Percentiles rank a stretch among this genome's conserved stretches.
Evolutionary conservation across 2,797 vertebrate species (phyloP).

Genomic region (Pterois miles): DNA sequence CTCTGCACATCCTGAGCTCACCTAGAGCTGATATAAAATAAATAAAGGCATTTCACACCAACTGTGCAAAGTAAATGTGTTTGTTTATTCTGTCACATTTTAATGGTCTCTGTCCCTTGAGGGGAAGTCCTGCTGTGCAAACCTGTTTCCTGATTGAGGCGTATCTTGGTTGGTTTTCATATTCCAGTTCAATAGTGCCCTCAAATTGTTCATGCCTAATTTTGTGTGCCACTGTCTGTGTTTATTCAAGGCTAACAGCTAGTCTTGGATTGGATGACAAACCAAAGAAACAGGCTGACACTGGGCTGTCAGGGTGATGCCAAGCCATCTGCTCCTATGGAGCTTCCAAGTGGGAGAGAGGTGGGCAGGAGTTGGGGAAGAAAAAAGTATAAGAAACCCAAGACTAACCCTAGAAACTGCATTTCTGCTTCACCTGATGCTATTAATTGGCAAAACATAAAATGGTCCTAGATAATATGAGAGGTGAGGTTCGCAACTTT

Average conservation of each 20-base stretch:
- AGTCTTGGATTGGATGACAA: slow-evolving; percentile 73
- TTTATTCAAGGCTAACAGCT: slow-evolving; percentile 73
- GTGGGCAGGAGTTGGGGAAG: slow-evolving; percentile 40
- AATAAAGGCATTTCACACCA: slow-evolving; percentile 67
- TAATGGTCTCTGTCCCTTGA: slow-evolving; percentile 67
- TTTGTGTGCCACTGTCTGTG: slow-evolving; percentile 72
- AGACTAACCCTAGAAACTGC: slow-evolving; percentile 26
- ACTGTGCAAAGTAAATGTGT: slow-evolving; percentile 76
- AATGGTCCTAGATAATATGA: not conserved
- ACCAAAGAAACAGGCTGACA: slow-evolving; percentile 72
- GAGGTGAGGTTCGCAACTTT: not conserved
- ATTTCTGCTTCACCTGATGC: slow-evolving; percentile 7
- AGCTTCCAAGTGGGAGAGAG: slow-evolving; percentile 64
- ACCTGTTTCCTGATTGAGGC: slow-evolving; percentile 71
- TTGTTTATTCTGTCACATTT: slow-evolving; percentile 78
- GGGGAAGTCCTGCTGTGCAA: slow-evolving; percentile 61
- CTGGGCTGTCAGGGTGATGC: slow-evolving; percentile 74
- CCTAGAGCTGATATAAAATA: slow-evolving; percentile 62
- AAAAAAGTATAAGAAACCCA: slow-evolving; percentile 32
- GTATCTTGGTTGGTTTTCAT: slow-evolving; percentile 54
- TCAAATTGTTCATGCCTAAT: slow-evolving; percentile 72
- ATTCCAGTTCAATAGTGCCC: slow-evolving; percentile 60
- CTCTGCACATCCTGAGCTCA: slow-evolving; percentile 56
- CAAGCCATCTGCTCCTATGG: slow-evolving; percentile 81
- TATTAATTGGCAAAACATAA: slow-evolving; percentile 13